Conservation (phyloP, 1,140 invertebrate species). For the Lepidostoma basale region DNA sequence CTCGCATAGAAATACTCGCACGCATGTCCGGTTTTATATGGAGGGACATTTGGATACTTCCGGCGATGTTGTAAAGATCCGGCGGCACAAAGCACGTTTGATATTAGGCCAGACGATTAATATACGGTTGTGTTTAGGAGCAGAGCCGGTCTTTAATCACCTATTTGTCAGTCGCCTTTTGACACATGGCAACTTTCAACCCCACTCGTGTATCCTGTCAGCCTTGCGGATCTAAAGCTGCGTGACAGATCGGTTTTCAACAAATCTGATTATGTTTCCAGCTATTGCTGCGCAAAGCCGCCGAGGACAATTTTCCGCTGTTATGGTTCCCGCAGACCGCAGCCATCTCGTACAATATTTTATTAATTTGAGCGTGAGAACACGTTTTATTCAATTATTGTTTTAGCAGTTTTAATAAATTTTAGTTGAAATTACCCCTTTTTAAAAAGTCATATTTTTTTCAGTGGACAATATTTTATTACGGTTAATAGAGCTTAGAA, state of each 20-base stretch:
- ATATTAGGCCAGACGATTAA: constrained; percentile 25
- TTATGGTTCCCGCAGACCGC: no score
- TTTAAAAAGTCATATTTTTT: no score
- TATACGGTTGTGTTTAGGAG: constrained; percentile 17
- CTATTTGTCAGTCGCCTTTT: constrained; percentile 41
- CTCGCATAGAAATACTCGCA: background rate
- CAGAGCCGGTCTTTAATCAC: constrained; percentile 40
- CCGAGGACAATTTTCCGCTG: no score
- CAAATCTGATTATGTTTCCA: background rate
- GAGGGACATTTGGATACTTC: constrained; percentile 20
- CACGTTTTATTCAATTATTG: no score
- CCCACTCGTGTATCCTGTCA: constrained; percentile 11
- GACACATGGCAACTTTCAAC: constrained; percentile 29
- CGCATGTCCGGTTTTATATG: constrained; percentile 12
- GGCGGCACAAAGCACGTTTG: constrained; percentile 14
- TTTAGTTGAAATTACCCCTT: no score
- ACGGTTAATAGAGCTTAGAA: constrained; percentile 10
- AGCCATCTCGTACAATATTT: no score
- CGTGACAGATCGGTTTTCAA: constrained; percentile 11
- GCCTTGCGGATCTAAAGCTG: background rate
- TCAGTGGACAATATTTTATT: constrained; percentile 1
- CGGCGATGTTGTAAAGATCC: constrained; percentile 12
- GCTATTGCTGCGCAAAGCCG: no score
- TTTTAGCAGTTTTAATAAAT: no score
- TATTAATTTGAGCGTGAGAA: no score